Evolutionary conservation across 2,797 vertebrate species (phyloP).

Genomic region (Meriones psammophilus): DNA sequence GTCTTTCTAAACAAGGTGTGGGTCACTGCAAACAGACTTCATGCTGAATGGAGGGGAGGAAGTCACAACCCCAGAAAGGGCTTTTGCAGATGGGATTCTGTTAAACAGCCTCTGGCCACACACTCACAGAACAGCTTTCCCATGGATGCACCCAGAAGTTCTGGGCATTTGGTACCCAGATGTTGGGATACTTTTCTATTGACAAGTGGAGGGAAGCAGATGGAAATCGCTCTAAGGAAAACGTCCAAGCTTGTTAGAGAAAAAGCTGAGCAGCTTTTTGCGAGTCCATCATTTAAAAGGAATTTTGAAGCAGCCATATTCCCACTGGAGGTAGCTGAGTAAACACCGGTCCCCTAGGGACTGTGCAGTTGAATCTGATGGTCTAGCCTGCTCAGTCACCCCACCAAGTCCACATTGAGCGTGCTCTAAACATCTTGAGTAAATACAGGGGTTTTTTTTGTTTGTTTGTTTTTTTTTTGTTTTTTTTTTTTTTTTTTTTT

Average conservation of each 20-base stretch:
- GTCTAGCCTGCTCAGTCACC: not conserved
- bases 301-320: not conserved
- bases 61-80: not conserved
- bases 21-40: no score
- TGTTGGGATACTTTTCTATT: slow-evolving; percentile 66
- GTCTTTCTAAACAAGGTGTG: rapidly evolving
- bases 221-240: slow-evolving; percentile 6
- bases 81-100: rapidly evolving
- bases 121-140: not conserved
- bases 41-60: rapidly evolving
- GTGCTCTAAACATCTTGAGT: rapidly evolving
- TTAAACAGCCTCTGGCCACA: not conserved
- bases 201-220: not conserved
- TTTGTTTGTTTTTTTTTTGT: no score
- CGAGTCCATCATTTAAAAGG: not conserved
- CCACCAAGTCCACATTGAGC: not conserved
- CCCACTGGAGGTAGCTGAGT: not conserved
- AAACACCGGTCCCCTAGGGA: not conserved
- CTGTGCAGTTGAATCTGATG: not conserved
- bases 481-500: not conserved
- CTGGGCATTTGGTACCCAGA: slow-evolving; percentile 71
- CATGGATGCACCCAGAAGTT: not conserved
- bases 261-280: not conserved
- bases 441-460: not conserved
- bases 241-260: not conserved